phyloP scores from a whole-genome alignment of 2,888 invertebrate genomes.

The Dicranocentrus wangi region DNA sequence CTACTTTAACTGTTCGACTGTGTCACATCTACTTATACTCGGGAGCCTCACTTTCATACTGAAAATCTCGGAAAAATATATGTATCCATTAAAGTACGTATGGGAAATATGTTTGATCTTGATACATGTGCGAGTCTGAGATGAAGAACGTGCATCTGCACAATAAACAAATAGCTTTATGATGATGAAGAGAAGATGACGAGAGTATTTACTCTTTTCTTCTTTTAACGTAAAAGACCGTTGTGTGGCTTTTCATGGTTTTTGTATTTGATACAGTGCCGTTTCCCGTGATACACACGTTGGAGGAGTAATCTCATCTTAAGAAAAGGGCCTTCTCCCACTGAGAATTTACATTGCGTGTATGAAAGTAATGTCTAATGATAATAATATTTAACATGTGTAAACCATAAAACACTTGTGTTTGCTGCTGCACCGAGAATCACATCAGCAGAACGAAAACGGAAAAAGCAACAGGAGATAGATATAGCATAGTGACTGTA shows the following conservation, averaged over 20 bases:
- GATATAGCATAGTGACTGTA: too few relatives aligned
- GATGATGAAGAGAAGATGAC: conserved; percentile 7
- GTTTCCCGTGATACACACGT: background rate
- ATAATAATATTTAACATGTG: conserved; percentile 24
- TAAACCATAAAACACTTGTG: conserved; percentile 21
- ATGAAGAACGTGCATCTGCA: too few relatives aligned
- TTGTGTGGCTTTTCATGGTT: too few relatives aligned
- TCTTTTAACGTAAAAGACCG: background rate
- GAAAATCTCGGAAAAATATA: conserved; percentile 1
- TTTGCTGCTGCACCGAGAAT: conserved; percentile 56
- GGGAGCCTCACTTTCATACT: background rate
- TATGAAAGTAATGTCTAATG: too few relatives aligned
- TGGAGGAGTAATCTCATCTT: too few relatives aligned
- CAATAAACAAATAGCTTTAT: background rate
- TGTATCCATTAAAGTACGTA: too few relatives aligned
- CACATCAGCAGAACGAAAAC: conserved; percentile 57
- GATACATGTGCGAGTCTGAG: too few relatives aligned
- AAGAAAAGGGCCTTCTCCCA: too few relatives aligned
- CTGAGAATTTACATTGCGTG: too few relatives aligned
- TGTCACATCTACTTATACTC: conserved; percentile 29
- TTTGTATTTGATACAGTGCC: background rate
- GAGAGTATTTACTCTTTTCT: background rate
- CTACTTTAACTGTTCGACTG: conserved; percentile 37
- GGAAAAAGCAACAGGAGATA: conserved; percentile 10
- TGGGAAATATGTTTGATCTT: too few relatives aligned